Percentiles rank a stretch among this genome's conserved stretches.
These are phyloP conservation scores for Menidia beryllina DNA, from an alignment of 2,113 vertebrate genomes.

Conservation along the genomic window DNA sequence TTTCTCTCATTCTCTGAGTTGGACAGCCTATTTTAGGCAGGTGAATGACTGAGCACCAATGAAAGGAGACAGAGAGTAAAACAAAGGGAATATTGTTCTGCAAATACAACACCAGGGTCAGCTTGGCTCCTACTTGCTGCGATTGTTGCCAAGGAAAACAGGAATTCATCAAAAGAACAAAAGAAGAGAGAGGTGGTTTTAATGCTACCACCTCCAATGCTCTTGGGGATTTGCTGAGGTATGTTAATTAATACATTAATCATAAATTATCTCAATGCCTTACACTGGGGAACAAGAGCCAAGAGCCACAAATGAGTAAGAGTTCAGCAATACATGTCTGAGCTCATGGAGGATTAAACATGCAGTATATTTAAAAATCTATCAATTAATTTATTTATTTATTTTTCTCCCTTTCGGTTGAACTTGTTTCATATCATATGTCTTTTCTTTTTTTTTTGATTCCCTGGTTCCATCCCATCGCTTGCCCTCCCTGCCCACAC, in stretches of 20 bases:
- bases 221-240: conserved; percentile 31
- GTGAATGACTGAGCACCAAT: conserved; percentile 61
- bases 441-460: too few species aligned
- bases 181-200: conserved; percentile 21
- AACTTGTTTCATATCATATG: too few species aligned
- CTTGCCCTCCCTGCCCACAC: conserved; percentile 55
- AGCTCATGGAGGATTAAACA: background rate
- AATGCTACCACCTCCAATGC: conserved; percentile 13
- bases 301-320: conserved; percentile 6
- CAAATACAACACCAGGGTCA: conserved; percentile 58
- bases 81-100: conserved; percentile 49
- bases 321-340: background rate
- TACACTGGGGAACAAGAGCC: conserved; percentile 16
- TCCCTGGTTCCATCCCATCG: conserved; percentile 48
- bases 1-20: conserved; percentile 57
- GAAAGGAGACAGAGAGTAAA: conserved; percentile 61
- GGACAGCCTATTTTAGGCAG: conserved; percentile 52
- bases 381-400: background rate
- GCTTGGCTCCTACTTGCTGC: conserved; percentile 16
- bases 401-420: too few species aligned
- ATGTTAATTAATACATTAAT: conserved; percentile 65
- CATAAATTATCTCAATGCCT: conserved; percentile 34
- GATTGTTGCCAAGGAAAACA: conserved; percentile 37
- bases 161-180: conserved; percentile 14
- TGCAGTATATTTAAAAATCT: background rate